Evolutionary conservation across 2,113 vertebrate genomes (phyloP), one percentile per base, ranked within the genome.

Genomic region (Brachypodius melanocephalos): DNA sequence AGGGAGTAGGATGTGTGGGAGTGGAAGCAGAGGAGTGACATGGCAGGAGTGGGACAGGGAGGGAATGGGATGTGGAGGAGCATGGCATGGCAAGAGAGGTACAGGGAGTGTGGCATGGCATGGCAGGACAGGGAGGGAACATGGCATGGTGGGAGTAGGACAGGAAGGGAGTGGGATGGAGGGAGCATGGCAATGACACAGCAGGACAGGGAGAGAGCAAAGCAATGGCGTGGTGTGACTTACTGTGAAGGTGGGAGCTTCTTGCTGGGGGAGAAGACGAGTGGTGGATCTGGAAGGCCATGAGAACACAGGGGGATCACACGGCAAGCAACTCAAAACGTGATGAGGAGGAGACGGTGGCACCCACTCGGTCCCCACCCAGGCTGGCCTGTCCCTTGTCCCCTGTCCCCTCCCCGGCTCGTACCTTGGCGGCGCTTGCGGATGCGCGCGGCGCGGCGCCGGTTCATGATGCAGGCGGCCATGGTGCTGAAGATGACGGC

Each of bases 391-490:
- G 28, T 42, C 17, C 22, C 78, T 36, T 38, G 58, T 34, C 40
- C 68, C 52, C n/a, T 6, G 55, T 24, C 26, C 57, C 73, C 28
- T 26, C 28, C 34, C 49, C 2, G 0, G 46, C 34, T 21, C 89
- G 28, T 97, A 98, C 98, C 98, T 97, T 96, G 98, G 67, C 91
- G 96, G 40, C 98, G 97, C 71, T 98, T 98, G 24, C 57, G 96
- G 55, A 94, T 11, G 28, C 97, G 98, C 0, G 86, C 94, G 1
- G 95, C 97, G 19, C 98, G 97, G 76, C 98, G 98, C n/a, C 98
- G 98, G 94, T 98, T 99, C 98, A 99, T 98, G 88, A 98, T 91
- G 96, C 99, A 99, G 19, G 98, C 99, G 0, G 98, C 98, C 95
- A 98, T 95, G 85, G 99, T 88, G 68, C 99, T 99, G 75, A 99